Base-by-base conservation (phyloP, 2,113 vertebrate genomes). In the Silurus glanis region DNA sequence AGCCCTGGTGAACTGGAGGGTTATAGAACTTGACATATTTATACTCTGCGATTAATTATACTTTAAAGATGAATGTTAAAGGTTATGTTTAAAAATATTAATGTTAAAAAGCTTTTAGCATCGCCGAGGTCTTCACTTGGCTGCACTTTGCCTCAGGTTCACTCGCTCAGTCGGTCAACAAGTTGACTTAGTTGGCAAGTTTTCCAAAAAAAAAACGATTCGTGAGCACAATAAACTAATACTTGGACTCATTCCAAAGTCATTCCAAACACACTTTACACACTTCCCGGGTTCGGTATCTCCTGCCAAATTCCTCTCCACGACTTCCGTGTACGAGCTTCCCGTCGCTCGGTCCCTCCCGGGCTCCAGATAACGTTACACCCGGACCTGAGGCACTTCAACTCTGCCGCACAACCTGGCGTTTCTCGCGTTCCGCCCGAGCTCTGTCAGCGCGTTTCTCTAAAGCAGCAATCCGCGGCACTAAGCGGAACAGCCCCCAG, bases 281-380 rank as follows among this genome's bases (percentile, higher is more conserved):
- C 78, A 81, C 61, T 80, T 37, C 66, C 82, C 83, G 83, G 61
- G 72, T 67, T 72, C 78, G 90, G 61, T 66, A 82, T 58, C 56
- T 28, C 69, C 21, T 61, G 58, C 66, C 69, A 21, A 81, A 83
- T 88, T 88, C 83, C 80, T 89, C 86, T 91, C 85, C 82, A 89
- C 91, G 91, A 93, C 94, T 94, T 94, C 94, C 94, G 93, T 66
- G 89, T 94, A 91, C 91, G 87, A 17, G 89, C 84, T 89, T 87
- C 78, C 74, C 86, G 90, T 92, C 89, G 14, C 85, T 37, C 80
- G 23, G 19, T 45, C n/a, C 91, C 83, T 92, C 88, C 88, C 86
- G 89, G 80, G 87, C 84, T 88, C 56, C 86, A 66, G 51, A 62
- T 7, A 62, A 56, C 64, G 78, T 59, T 86, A 87, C 88, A 90